These are phyloP conservation scores for Colistium nudipinnis DNA, from an alignment of 2,113 vertebrate species.

Conservation along the genomic window DNA sequence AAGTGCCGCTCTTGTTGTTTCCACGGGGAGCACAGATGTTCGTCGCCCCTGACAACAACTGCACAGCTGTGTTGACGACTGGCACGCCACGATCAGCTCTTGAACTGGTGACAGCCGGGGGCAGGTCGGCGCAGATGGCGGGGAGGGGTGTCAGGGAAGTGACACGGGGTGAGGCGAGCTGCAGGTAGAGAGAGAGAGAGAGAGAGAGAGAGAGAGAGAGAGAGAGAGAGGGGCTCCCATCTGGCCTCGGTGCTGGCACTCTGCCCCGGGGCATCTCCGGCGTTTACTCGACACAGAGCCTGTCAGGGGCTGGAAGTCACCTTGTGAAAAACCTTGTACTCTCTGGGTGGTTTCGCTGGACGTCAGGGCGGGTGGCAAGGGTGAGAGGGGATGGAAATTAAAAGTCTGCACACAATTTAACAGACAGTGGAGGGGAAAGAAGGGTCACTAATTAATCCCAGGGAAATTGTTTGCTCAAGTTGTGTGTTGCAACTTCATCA, in stretches of 20 bases:
- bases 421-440: conserved; percentile 10
- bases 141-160: conserved; percentile 58
- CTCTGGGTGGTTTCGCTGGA: conserved; percentile 46
- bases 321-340: conserved; percentile 61
- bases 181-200: conserved; percentile 77
- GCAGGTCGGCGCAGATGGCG: conserved; percentile 78
- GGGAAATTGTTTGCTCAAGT: background rate
- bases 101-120: conserved; percentile 73
- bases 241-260: conserved; percentile 72
- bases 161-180: conserved; percentile 48
- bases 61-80: conserved; percentile 70
- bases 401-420: conserved; percentile 28
- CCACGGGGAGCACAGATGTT: conserved; percentile 77
- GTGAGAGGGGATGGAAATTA: background rate
- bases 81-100: conserved; percentile 44
- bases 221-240: conserved; percentile 71
- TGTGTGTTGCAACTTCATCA: background rate
- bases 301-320: conserved; percentile 77
- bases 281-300: conserved; percentile 60
- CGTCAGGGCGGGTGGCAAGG: background rate
- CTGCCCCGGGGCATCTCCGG: conserved; percentile 69
- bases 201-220: too few relatives aligned
- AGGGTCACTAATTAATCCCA: conserved; percentile 14
- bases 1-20: conserved; percentile 65
- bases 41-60: conserved; percentile 67